Evolutionary conservation across 23 tunicate species (phyloP).

Genomic region (Trididemnum clinides): DNA sequence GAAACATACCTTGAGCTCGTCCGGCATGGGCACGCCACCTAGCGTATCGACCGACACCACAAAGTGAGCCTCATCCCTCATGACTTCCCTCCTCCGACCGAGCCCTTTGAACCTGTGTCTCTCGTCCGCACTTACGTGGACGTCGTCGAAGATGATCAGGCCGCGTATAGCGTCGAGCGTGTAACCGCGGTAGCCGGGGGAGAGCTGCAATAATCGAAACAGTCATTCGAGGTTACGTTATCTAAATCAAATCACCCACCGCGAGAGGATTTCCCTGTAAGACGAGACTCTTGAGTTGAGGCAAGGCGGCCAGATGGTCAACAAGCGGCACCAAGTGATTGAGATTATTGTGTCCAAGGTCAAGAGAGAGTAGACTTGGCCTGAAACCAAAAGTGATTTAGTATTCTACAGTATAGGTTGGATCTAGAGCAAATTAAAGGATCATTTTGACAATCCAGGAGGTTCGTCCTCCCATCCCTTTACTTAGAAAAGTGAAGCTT

Average conservation of each 20-base stretch:
- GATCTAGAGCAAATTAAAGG: no score
- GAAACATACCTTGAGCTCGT: constrained; percentile 59
- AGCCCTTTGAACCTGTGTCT: constrained; percentile 82
- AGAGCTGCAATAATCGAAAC: constrained; percentile 25
- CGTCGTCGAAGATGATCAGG: constrained; percentile 70
- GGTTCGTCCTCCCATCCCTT: no score
- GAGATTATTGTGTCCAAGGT: constrained; percentile 74
- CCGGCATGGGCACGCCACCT: constrained; percentile 78
- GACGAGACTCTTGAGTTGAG: constrained; percentile 63
- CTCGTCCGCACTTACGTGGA: constrained; percentile 74
- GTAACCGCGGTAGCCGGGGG: constrained; percentile 86
- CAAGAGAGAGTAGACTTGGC: constrained; percentile 83
- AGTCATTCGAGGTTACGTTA: not conserved
- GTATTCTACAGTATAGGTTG: no score
- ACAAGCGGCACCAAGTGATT: constrained; percentile 64
- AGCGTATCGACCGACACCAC: constrained; percentile 40
- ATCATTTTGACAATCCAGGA: no score
- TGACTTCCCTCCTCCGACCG: constrained; percentile 66
- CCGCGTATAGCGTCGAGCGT: constrained; percentile 69
- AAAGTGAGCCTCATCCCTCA: constrained; percentile 68
- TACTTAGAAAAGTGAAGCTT: no score
- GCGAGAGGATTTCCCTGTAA: constrained; percentile 89
- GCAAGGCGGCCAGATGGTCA: constrained; percentile 65
- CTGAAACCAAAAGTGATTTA: constrained; percentile 45
- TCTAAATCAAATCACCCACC: constrained; percentile 46